Evolutionary conservation across 1,140 invertebrate species (phyloP), one percentile per base, ranked within the genome.

Genomic region (Caenorhabditis brenneri): DNA sequence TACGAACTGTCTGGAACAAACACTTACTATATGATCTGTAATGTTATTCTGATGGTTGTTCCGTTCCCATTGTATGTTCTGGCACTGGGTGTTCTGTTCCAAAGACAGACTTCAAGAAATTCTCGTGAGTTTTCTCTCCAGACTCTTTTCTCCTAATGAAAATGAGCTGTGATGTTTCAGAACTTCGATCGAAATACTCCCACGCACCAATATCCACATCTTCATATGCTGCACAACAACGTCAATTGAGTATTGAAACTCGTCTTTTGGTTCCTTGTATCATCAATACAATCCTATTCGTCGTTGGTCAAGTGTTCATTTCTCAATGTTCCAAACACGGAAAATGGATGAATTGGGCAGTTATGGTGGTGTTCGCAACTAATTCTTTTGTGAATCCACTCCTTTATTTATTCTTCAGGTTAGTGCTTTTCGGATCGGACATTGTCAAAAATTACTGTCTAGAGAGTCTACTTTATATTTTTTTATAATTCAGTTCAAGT

Each of bases 321-420:
- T 84, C 84, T 12, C 78, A 87, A 16, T 82, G 86, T 39, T 86
- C 86, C 15, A 80, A 84, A 49, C 82, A 84, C 22, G 86, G 86
- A 51, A 86, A 86, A 82, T 87, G 86, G 86, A 84, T 86, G 39
- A 80, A 79, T 42, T 87, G 86, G 86, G 78, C 83, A 16, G 84
- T 87, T 2, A 87, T 87, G 86, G 86, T 86, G 2, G 81, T 87
- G 9, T 86, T 87, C 33, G 85, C 86, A 19, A 80, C 84, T 7
- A 87, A 87, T 60, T 87, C 86, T 5, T 86, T 87, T n/a, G 86
- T 87, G n/a, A 87, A 87, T 84, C 86, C 86, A 4, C 65, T 87
- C 16, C 74, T 87, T 0, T 87, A 86, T n/a, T 36, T 86, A 15
- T 82, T 60, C 42, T 82, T 82, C 51, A 82, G 81, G 81, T 82